Evolutionary conservation across 2,797 vertebrate species (phyloP).

Genomic region (Falco cherrug): DNA sequence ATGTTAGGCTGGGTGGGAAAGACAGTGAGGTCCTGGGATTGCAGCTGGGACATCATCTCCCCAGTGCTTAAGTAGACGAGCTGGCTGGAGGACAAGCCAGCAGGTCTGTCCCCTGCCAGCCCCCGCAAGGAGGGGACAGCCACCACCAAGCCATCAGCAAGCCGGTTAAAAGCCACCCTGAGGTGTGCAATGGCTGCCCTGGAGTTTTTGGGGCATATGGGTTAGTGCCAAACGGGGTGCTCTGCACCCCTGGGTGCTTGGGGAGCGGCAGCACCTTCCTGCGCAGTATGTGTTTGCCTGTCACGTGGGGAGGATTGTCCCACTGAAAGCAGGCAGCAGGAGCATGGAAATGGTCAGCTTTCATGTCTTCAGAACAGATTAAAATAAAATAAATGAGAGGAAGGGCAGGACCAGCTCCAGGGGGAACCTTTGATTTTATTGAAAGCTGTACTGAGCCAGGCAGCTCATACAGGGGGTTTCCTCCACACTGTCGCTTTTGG

Average conservation of each 20-base stretch:
- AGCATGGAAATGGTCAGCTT: neutral
- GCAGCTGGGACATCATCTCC: neutral
- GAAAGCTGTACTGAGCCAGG: neutral
- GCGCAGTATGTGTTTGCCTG: neutral
- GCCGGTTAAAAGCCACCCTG: neutral
- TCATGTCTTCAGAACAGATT: neutral
- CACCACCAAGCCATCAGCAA: fast-evolving
- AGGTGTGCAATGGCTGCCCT: neutral
- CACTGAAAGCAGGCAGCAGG: neutral
- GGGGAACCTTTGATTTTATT: neutral
- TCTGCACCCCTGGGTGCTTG: neutral
- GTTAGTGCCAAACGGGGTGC: neutral
- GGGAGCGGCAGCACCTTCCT: neutral
- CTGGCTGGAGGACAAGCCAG: neutral
- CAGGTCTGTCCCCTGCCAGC: neutral
- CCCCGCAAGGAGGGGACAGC: neutral
- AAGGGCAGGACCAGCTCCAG: neutral
- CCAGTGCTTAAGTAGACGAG: fast-evolving
- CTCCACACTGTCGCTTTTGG: neutral
- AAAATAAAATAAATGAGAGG: neutral
- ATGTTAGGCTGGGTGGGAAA: neutral
- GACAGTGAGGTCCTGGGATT: neutral
- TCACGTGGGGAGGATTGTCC: neutral
- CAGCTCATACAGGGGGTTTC: neutral
- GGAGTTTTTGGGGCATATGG: neutral